Evolutionary conservation across 2,888 invertebrate species (phyloP), one percentile per base, ranked within the genome.

Genomic region (Linnaemya tessellans): DNA sequence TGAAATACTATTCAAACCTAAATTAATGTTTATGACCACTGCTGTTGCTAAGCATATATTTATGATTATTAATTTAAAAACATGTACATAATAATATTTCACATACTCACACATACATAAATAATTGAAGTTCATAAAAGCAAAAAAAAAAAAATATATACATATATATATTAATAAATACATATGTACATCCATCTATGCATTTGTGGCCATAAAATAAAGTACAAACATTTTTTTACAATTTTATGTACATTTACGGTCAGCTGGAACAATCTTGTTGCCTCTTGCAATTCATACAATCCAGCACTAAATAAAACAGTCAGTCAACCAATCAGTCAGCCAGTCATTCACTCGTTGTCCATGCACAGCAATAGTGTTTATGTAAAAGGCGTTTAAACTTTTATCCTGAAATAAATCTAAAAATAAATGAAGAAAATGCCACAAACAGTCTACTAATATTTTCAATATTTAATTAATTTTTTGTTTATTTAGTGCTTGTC

Each of bases 401-500:
- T 30, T 56, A 15, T 25, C 25, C n/a, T 10, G 10, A 22, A 54
- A 22, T 11, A 54, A 54, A 54, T 22, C 11, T 8, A 22, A 22
- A 22, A n/a, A 49, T n/a, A 18, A 49, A 49, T 11, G 0, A 20
- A 25, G 22, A 25, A 56, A 56, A 56, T 56, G 30, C 22, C 56
- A 35, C 35, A 58, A 58, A 58, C n/a, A 58, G n/a, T 58, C 15
- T 10, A n/a, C 15, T 18, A 22, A 3, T 56, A 25, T 56, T 56
- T 56, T 15, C 13, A 25, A 30, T 56, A 25, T 56, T 25, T 15
- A 56, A 56, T 22, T 56, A 56, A 56, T 56, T 30, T 30, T 5
- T 35, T 58, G 58, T 35, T 58, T 58, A 35, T 22, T 35, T n/a
- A 35, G 35, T 25, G n/a, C 35, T 46, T 65, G 46, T 30, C 46